Evolutionary conservation across 1,140 invertebrate genomes (phyloP).

Genomic region (Papilio dardanus): DNA sequence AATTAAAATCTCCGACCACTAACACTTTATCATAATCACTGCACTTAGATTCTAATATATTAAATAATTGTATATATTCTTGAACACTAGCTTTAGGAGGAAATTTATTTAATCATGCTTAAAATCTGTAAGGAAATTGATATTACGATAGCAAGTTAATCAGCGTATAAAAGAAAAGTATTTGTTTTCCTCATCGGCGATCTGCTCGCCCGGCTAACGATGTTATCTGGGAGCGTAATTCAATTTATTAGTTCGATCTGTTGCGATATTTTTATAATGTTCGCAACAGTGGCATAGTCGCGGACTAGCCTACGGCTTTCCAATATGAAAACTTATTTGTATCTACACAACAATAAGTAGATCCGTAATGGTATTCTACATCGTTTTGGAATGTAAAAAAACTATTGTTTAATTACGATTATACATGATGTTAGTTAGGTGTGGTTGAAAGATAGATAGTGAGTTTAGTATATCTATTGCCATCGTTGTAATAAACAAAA

Average conservation of each 20-base stretch:
- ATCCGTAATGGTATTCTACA: neutral
- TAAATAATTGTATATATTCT: no score
- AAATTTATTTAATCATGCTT: slow-evolving; percentile 28
- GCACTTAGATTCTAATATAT: no score
- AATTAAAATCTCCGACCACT: neutral
- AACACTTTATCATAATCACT: slow-evolving; percentile 9
- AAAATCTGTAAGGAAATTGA: slow-evolving; percentile 32
- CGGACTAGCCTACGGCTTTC: neutral
- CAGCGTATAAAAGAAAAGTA: slow-evolving; percentile 36
- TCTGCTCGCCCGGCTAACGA: slow-evolving; percentile 25
- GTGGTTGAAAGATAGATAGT: no score
- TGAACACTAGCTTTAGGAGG: no score
- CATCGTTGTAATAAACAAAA: no score
- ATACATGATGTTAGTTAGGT: no score
- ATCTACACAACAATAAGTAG: neutral
- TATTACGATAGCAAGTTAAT: slow-evolving; percentile 36
- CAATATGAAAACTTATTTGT: neutral
- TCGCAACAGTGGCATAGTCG: slow-evolving; percentile 21
- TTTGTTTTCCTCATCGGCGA: slow-evolving; percentile 33
- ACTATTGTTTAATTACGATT: no score
- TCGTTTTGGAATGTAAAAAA: neutral
- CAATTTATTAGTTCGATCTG: slow-evolving; percentile 35
- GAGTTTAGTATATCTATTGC: no score
- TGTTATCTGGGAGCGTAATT: slow-evolving; percentile 28
- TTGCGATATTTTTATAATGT: slow-evolving; percentile 36